Evolutionary conservation across 2,797 vertebrate species (phyloP).

Genomic region (Aphelocoma californica): DNA sequence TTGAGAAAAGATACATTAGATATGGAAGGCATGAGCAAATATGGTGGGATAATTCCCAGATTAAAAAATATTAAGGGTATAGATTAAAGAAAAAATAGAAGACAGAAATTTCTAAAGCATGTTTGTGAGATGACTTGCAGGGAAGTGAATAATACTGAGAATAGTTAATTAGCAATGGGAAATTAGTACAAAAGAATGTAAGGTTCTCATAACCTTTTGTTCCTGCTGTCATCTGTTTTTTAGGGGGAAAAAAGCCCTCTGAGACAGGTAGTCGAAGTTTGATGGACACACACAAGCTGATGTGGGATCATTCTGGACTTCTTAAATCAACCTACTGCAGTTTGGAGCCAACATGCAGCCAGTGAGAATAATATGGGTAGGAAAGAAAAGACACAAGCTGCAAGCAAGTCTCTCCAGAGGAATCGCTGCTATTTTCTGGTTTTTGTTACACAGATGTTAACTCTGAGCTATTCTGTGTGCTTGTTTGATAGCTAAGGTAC

Average conservation of each 20-base stretch:
- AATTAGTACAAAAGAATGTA: slow-evolving; percentile 12
- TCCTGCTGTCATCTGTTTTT: neutral
- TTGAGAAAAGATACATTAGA: neutral
- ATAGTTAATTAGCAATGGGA: slow-evolving; percentile 24
- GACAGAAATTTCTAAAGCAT: neutral
- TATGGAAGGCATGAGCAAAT: neutral
- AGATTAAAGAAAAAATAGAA: neutral
- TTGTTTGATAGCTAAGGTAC: slow-evolving; percentile 20
- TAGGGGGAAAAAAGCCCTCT: neutral
- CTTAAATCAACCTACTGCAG: neutral
- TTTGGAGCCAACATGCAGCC: neutral
- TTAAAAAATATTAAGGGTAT: neutral
- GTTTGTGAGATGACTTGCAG: neutral
- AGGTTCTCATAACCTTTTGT: slow-evolving; percentile 34
- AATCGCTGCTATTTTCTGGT: neutral
- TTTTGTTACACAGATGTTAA: slow-evolving; percentile 18
- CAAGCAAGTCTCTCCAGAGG: neutral
- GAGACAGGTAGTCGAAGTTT: neutral
- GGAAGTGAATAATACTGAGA: neutral
- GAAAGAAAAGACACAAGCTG: neutral
- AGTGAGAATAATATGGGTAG: neutral
- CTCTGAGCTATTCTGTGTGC: neutral
- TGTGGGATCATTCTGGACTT: neutral
- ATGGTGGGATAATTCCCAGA: neutral
- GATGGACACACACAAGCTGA: neutral